phyloP scores from a whole-genome alignment of 2,888 invertebrate species.

The Amaurobius ferox region DNA sequence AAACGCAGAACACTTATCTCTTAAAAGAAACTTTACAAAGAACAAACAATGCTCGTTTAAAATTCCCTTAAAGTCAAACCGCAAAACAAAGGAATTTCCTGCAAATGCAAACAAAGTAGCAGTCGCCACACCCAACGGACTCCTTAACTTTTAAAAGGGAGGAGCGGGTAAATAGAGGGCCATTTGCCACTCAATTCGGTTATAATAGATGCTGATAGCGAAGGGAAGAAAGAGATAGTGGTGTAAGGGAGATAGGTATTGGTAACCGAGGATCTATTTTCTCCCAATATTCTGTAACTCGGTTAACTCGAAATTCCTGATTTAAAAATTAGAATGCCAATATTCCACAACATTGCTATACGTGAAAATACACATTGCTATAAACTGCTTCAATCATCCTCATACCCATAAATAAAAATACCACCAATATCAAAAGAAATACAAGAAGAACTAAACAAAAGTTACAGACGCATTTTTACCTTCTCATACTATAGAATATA shows the following conservation, averaged over 20 bases:
- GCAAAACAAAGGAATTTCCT: background rate
- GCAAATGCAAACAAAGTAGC: slow-evolving; percentile 18
- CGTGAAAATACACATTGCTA: too few relatives aligned
- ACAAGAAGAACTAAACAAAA: too few relatives aligned
- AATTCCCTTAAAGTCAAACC: background rate
- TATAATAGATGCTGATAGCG: slow-evolving; percentile 9
- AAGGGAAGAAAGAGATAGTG: background rate
- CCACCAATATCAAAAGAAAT: too few relatives aligned
- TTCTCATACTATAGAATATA: too few relatives aligned
- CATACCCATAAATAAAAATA: too few relatives aligned
- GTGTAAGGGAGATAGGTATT: background rate
- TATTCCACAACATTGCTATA: too few relatives aligned
- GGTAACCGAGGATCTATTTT: too few relatives aligned
- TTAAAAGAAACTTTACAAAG: slow-evolving; percentile 4
- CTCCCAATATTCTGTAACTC: too few relatives aligned
- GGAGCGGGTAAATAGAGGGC: slow-evolving; percentile 14
- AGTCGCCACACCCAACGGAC: slow-evolving; percentile 8
- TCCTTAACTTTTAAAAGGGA: slow-evolving; percentile 14
- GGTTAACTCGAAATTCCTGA: too few relatives aligned
- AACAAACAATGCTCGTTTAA: background rate
- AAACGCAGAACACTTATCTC: background rate
- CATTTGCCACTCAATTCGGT: slow-evolving; percentile 7
- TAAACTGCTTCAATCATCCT: too few relatives aligned
- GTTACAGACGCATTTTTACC: too few relatives aligned
- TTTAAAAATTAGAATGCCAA: too few relatives aligned